These are phyloP conservation scores for Proales similis DNA, from an alignment of 1,140 invertebrate genomes.

Conservation along the genomic window DNA sequence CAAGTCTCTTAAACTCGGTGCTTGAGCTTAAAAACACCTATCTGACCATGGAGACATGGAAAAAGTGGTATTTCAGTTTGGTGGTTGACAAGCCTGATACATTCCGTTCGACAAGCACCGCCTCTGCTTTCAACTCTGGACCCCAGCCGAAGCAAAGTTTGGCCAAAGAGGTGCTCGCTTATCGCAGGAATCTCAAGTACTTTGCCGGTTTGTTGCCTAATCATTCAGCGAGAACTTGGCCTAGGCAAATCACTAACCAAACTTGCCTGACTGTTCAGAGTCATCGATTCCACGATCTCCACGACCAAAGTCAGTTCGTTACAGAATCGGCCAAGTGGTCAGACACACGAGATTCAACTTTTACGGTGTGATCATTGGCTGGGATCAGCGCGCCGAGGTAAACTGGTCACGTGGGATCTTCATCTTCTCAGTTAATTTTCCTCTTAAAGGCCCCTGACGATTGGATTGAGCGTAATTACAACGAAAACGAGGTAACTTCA, in stretches of 20 bases:
- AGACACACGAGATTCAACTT: slow-evolving; percentile 55
- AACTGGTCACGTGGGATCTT: too few relatives aligned
- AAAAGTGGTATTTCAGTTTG: slow-evolving; percentile 36
- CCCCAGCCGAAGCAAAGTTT: background rate
- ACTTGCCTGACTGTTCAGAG: slow-evolving; percentile 39
- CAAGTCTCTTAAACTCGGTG: background rate
- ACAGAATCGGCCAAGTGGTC: slow-evolving; percentile 57
- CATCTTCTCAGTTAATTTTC: too few relatives aligned
- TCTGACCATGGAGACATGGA: slow-evolving; percentile 8
- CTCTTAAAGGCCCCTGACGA: slow-evolving; percentile 44
- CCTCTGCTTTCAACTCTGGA: background rate
- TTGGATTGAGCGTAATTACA: slow-evolving; percentile 45
- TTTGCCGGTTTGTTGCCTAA: slow-evolving; percentile 18
- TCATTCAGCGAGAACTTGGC: background rate
- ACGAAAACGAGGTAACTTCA: slow-evolving; percentile 36
- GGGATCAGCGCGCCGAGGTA: slow-evolving; percentile 55
- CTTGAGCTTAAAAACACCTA: slow-evolving; percentile 3
- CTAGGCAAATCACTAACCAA: too few relatives aligned
- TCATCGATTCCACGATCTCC: slow-evolving; percentile 48
- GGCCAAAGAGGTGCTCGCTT: slow-evolving; percentile 12
- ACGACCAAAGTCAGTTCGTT: slow-evolving; percentile 52
- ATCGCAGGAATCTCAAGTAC: background rate
- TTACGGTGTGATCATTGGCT: slow-evolving; percentile 57
- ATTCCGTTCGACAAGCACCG: background rate
- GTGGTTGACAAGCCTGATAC: slow-evolving; percentile 10